phyloP scores from a whole-genome alignment of 1,140 invertebrate genomes.

The Aphidius gifuensis region DNA sequence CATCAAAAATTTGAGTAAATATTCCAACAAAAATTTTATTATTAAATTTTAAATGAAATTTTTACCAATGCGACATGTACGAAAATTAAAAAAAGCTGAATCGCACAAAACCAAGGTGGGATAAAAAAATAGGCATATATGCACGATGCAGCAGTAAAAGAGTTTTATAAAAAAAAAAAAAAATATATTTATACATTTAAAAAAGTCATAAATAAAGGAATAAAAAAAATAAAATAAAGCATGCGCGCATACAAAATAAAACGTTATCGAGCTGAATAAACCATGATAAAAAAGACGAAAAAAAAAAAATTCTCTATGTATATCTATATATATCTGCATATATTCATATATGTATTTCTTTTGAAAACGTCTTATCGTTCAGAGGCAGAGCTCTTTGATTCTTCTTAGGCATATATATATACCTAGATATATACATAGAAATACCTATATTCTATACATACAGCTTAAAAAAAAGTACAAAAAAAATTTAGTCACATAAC shows the following conservation, averaged over 20 bases:
- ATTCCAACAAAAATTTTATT: no score
- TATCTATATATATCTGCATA: no score
- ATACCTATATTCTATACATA: background rate
- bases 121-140: no score
- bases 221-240: slow-evolving; percentile 9
- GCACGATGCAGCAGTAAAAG: background rate
- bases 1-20: no score
- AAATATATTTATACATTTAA: background rate
- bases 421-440: background rate
- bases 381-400: slow-evolving; percentile 17
- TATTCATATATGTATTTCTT: background rate
- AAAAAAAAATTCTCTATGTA: no score
- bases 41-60: no score
- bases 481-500: no score
- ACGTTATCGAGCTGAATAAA: slow-evolving; percentile 7
- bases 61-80: no score
- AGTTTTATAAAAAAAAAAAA: background rate
- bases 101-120: no score
- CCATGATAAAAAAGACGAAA: background rate
- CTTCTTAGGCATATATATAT: background rate
- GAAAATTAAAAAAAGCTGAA: no score
- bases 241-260: slow-evolving; percentile 18
- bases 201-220: background rate
- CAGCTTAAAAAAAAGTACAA: no score
- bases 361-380: slow-evolving; percentile 16